These are phyloP conservation scores for Lasiurus borealis DNA, from an alignment of 2,113 vertebrate genomes.

Conservation along the genomic window DNA sequence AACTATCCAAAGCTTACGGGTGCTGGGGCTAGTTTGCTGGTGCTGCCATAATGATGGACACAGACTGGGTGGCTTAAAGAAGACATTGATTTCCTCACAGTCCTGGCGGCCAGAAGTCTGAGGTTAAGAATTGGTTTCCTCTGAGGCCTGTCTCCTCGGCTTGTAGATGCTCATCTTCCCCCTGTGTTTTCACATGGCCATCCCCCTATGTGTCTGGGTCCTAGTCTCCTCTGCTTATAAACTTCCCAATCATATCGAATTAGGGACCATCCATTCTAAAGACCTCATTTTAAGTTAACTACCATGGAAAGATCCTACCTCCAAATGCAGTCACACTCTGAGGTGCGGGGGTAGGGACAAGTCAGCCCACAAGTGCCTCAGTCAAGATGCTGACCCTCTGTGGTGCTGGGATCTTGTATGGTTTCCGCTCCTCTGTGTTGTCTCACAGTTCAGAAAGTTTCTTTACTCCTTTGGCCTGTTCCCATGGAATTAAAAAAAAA, in stretches of 20 bases:
- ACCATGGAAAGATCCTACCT: neutral
- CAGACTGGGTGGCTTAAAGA: neutral
- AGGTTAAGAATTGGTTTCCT: neutral
- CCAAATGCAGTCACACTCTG: neutral
- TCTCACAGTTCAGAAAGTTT: slow-evolving; percentile 7
- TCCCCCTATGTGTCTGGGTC: neutral
- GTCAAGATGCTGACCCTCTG: neutral
- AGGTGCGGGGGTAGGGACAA: neutral
- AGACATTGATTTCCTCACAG: neutral
- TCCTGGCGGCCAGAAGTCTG: neutral
- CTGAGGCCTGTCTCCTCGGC: neutral
- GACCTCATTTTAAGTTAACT: neutral
- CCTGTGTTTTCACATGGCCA: neutral
- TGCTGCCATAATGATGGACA: neutral
- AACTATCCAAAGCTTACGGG: neutral
- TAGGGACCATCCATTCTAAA: neutral
- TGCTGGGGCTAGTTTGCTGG: neutral
- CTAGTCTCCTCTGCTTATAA: neutral
- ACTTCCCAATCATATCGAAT: neutral
- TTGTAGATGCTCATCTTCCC: neutral
- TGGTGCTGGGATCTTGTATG: neutral
- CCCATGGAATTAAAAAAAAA: neutral
- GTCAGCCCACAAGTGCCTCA: neutral
- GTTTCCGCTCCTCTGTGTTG: neutral
- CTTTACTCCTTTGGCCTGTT: neutral